phyloP scores from a whole-genome alignment of 2,113 vertebrate species.

The Myodes glareolus region DNA sequence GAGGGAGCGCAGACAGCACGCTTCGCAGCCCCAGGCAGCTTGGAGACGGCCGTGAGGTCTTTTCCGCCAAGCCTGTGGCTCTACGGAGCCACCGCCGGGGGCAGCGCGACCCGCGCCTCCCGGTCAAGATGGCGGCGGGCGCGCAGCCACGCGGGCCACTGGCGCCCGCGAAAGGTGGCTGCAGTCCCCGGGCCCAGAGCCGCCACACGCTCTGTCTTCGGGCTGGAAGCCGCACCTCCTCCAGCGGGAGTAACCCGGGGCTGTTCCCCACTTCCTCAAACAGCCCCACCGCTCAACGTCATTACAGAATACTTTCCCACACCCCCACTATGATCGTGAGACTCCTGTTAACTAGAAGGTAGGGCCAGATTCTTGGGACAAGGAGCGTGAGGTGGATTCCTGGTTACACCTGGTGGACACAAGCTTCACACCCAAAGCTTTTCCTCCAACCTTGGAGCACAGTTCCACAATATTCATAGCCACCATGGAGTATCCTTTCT shows the following conservation, averaged over 20 bases:
- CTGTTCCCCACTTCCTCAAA: neutral
- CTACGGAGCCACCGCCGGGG: conserved; percentile 63
- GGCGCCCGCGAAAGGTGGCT: neutral
- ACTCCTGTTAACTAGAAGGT: neutral
- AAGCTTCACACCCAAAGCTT: neutral
- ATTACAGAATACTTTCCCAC: neutral
- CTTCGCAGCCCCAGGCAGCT: no score
- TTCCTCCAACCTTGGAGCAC: neutral
- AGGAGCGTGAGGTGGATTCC: neutral
- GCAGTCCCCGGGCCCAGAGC: neutral
- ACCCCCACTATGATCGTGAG: neutral
- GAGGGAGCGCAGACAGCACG: neutral
- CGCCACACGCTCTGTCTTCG: rapidly evolving
- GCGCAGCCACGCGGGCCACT: neutral
- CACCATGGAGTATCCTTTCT: neutral
- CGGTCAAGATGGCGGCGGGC: conserved; percentile 74
- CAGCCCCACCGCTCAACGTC: neutral
- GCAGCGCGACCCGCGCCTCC: conserved; percentile 60
- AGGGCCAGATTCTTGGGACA: neutral
- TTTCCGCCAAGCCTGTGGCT: conserved; percentile 42
- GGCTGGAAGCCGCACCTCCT: neutral
- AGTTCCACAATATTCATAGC: neutral
- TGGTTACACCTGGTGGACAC: neutral
- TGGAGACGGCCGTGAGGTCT: neutral
- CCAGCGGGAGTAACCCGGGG: neutral